phyloP scores from a whole-genome alignment of 2,888 invertebrate species.

The Oscheius myriophilus region DNA sequence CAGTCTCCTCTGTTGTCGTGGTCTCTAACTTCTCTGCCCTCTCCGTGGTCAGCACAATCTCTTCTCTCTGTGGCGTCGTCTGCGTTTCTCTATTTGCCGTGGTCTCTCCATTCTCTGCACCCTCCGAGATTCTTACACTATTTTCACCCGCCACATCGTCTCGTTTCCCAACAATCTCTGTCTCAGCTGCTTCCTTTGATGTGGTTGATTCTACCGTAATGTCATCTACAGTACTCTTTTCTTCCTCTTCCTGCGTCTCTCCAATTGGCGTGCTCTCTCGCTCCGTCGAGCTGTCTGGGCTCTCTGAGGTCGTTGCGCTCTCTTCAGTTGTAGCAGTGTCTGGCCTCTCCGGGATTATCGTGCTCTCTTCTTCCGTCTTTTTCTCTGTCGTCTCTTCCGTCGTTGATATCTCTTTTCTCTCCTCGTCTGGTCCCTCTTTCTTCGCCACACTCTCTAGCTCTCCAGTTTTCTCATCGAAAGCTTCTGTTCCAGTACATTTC shows the following conservation, averaged over 20 bases:
- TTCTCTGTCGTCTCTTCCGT: neutral
- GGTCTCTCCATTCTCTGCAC: neutral
- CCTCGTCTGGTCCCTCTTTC: no score
- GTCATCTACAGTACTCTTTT: neutral
- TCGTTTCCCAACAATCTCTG: neutral
- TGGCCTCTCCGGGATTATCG: no score
- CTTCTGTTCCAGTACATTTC: conserved; percentile 11
- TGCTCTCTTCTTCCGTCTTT: neutral
- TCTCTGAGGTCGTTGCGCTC: neutral
- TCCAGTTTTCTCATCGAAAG: neutral
- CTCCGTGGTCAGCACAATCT: no score
- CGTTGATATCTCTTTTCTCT: neutral
- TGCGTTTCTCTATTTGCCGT: no score
- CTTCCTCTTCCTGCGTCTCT: neutral
- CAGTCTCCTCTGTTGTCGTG: no score
- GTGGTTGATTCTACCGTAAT: neutral
- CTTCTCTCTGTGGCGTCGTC: neutral
- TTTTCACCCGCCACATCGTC: neutral
- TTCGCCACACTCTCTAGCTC: no score
- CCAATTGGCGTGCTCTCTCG: neutral
- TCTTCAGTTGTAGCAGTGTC: neutral
- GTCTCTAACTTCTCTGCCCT: no score
- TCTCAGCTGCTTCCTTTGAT: neutral
- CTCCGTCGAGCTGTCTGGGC: neutral
- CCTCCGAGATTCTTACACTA: no score